Evolutionary conservation across 1,140 invertebrate genomes (phyloP).

Genomic region (Calosoma granatense): DNA sequence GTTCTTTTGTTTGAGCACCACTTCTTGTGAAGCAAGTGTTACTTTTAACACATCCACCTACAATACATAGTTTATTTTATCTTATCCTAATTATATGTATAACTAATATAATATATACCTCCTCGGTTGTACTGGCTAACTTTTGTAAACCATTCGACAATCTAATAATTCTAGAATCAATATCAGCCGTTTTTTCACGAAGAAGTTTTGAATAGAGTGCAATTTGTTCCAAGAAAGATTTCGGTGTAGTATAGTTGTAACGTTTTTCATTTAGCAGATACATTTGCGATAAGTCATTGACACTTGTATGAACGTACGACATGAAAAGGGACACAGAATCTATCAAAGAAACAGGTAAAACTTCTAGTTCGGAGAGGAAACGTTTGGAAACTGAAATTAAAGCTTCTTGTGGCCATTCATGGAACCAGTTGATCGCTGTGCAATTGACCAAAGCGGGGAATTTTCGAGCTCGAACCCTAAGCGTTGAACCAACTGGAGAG

Average conservation of each 20-base stretch:
- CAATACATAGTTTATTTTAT: neutral
- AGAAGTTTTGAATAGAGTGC: slow-evolving; percentile 76
- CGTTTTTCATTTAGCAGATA: slow-evolving; percentile 79
- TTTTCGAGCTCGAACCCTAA: slow-evolving; percentile 75
- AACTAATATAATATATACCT: slow-evolving; percentile 46
- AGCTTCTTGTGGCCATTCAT: slow-evolving; percentile 90
- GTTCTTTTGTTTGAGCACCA: slow-evolving; percentile 80
- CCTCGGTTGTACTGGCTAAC: slow-evolving; percentile 66
- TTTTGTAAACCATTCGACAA: slow-evolving; percentile 84
- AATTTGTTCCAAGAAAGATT: slow-evolving; percentile 92
- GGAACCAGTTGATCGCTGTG: slow-evolving; percentile 91
- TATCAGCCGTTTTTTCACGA: slow-evolving; percentile 61
- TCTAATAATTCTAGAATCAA: slow-evolving; percentile 67
- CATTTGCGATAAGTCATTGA: slow-evolving; percentile 73
- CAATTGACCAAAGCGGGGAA: slow-evolving; percentile 93
- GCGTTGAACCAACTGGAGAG: slow-evolving; percentile 79
- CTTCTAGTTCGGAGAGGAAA: slow-evolving; percentile 68
- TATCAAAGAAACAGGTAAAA: slow-evolving; percentile 49
- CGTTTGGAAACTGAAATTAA: slow-evolving; percentile 77
- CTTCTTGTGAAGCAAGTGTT: slow-evolving; percentile 78
- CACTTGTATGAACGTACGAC: slow-evolving; percentile 80
- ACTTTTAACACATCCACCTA: slow-evolving; percentile 29
- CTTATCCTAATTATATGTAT: neutral
- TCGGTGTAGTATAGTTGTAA: slow-evolving; percentile 96
- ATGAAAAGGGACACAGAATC: slow-evolving; percentile 73